Conservation (phyloP, 2,113 vertebrate genomes). For the Corythaixoides concolor region DNA sequence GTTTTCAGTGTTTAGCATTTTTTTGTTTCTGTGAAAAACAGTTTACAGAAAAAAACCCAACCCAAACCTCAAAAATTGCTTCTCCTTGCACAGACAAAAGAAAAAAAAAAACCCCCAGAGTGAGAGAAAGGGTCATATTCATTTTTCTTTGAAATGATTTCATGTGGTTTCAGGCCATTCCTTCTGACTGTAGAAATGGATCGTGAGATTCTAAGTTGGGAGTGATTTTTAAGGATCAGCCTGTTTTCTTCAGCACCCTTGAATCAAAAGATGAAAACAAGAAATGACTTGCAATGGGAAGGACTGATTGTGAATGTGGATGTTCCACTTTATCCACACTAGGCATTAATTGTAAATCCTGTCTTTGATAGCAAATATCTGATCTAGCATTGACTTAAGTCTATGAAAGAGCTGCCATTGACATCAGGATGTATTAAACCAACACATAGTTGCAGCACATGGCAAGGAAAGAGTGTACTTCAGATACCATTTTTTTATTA, state of each 20-base stretch:
- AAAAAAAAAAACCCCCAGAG: not conserved
- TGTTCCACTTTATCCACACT: not conserved
- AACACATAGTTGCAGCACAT: not conserved
- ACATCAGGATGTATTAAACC: not conserved
- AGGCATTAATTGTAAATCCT: not conserved
- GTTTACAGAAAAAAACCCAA: not conserved
- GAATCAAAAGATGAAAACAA: conserved; percentile 7
- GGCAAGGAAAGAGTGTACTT: not conserved
- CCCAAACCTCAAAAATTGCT: not conserved
- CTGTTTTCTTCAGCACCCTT: not conserved
- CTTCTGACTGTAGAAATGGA: not conserved
- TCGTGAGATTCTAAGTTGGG: not conserved
- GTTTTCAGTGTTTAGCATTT: not conserved
- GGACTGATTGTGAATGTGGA: not conserved
- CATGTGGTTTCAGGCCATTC: not conserved
- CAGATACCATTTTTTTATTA: not conserved
- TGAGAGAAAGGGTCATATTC: not conserved
- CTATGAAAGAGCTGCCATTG: not conserved
- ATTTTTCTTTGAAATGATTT: not conserved
- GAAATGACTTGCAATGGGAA: not conserved
- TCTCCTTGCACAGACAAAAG: not conserved
- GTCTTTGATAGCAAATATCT: not conserved
- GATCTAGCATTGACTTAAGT: not conserved
- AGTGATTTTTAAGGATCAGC: not conserved
- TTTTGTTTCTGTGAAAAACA: not conserved